A percentile compares a stretch with the other conserved stretches of the same genome.
These are phyloP conservation scores for Lithobates pipiens DNA, from an alignment of 2,797 vertebrate genomes.

Conservation along the genomic window DNA sequence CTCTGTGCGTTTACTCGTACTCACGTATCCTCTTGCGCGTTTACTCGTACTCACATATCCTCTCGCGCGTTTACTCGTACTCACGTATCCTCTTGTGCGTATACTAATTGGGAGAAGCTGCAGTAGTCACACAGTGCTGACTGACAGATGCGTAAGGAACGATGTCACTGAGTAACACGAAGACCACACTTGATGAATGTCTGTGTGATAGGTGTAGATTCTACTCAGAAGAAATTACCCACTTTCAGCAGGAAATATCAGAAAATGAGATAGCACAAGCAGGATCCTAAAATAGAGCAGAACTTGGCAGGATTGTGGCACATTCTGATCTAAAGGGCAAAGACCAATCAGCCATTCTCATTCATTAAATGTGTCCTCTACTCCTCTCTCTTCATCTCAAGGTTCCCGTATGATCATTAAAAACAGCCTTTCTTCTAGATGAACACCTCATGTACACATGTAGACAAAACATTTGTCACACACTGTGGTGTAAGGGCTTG, in stretches of 20 bases:
- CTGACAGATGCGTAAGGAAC: too few species aligned
- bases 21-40: too few species aligned
- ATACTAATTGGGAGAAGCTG: too few species aligned
- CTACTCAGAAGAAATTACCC: slow-evolving; percentile 58
- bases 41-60: too few species aligned
- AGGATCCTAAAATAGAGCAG: slow-evolving; percentile 68
- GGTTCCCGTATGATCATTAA: background rate
- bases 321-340: slow-evolving; percentile 62
- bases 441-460: too few species aligned
- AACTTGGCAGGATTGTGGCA: slow-evolving; percentile 63
- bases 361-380: background rate
- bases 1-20: too few species aligned
- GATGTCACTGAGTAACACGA: too few species aligned
- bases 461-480: background rate
- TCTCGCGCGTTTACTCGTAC: too few species aligned
- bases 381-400: background rate
- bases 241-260: slow-evolving; percentile 63
- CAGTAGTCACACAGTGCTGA: too few species aligned
- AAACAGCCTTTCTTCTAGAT: background rate
- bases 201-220: background rate
- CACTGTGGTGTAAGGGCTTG: background rate
- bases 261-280: slow-evolving; percentile 66
- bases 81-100: too few species aligned
- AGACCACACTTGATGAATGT: background rate
- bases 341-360: slow-evolving; percentile 42